phyloP scores from a whole-genome alignment of 2,113 vertebrate species.

The Talpa occidentalis region DNA sequence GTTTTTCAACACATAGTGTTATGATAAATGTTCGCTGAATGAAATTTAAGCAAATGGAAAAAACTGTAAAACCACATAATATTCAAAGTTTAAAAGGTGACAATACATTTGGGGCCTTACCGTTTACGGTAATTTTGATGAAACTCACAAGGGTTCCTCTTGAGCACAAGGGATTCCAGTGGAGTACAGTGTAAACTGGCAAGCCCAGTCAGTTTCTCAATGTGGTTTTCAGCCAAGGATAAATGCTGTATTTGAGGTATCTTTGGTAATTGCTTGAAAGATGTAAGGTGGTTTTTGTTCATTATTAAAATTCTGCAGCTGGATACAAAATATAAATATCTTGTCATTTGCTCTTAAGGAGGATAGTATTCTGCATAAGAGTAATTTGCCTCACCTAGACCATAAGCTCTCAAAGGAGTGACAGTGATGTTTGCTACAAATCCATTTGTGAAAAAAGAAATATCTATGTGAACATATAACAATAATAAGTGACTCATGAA shows the following conservation, averaged over 20 bases:
- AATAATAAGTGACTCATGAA: neutral
- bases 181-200: conserved; percentile 87
- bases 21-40: neutral
- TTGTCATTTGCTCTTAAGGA: conserved; percentile 37
- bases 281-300: conserved; percentile 93
- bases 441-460: neutral
- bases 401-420: neutral
- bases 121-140: conserved; percentile 91
- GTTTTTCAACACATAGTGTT: neutral
- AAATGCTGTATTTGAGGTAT: conserved; percentile 93
- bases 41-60: neutral
- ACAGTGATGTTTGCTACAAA: neutral
- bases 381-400: neutral
- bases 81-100: neutral
- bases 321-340: conserved; percentile 70
- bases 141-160: conserved; percentile 95
- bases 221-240: conserved; percentile 94
- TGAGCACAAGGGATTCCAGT: conserved; percentile 91
- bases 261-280: conserved; percentile 95
- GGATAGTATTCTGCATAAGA: neutral
- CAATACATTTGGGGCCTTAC: conserved; percentile 83
- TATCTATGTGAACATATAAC: neutral
- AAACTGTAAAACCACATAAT: neutral
- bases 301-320: conserved; percentile 96
- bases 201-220: conserved; percentile 90